These are phyloP conservation scores for Parus major DNA, from an alignment of 2,113 vertebrate genomes.

Conservation along the genomic window DNA sequence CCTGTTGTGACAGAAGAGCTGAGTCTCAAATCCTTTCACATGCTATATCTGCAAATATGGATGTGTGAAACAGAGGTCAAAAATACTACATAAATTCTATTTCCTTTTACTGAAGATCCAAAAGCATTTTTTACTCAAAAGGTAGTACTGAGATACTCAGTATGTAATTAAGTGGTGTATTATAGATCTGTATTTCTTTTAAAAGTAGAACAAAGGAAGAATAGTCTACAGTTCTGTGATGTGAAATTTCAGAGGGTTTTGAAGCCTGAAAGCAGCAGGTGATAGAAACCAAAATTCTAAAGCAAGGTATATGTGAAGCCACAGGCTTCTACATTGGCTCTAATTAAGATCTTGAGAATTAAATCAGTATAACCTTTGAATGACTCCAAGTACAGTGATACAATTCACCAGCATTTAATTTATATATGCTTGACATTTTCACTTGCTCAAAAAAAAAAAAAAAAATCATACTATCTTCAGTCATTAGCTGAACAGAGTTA, in stretches of 20 bases:
- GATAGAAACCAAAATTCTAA: background rate
- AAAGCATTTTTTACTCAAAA: background rate
- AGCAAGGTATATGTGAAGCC: background rate
- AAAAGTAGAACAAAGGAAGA: background rate
- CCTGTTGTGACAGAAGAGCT: background rate
- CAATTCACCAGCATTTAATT: background rate
- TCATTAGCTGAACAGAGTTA: background rate
- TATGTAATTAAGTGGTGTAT: background rate
- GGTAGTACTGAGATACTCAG: background rate
- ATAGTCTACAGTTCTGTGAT: background rate
- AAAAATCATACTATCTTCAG: background rate
- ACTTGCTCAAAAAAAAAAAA: background rate
- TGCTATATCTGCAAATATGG: background rate
- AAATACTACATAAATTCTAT: background rate
- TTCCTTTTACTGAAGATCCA: background rate
- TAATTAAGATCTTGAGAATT: constrained; percentile 1
- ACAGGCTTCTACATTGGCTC: background rate
- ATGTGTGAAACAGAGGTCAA: background rate
- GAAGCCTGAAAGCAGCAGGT: constrained; percentile 4
- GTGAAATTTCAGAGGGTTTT: background rate
- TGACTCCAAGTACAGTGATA: background rate
- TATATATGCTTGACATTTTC: background rate
- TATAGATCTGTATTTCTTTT: background rate
- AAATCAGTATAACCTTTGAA: background rate
- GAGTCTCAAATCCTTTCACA: background rate